Percentiles rank a stretch among this genome's conserved stretches.
These are phyloP conservation scores for Anorthoa munda DNA, from an alignment of 2,888 invertebrate genomes.

Conservation along the genomic window DNA sequence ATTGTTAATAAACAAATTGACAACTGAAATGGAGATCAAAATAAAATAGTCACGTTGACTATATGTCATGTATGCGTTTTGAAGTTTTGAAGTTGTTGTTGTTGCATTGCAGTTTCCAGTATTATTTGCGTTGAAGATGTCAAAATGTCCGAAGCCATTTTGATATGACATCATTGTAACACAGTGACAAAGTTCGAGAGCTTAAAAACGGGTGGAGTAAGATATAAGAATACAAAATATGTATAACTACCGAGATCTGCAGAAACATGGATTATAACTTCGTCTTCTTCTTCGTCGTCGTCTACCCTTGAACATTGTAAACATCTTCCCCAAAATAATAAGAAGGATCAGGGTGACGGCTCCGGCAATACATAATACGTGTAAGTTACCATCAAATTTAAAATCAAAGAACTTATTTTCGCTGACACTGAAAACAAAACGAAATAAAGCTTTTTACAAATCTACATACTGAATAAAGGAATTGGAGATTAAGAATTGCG, in stretches of 20 bases:
- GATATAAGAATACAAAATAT: not conserved
- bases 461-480: not conserved
- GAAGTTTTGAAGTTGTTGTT: too few relatives aligned
- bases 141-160: not conserved
- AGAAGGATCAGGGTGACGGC: constrained; percentile 8
- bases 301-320: not conserved
- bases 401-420: not conserved
- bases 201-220: not conserved
- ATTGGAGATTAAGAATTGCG: too few relatives aligned
- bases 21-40: too few relatives aligned
- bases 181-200: not conserved
- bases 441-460: not conserved
- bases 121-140: not conserved
- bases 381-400: not conserved
- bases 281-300: not conserved
- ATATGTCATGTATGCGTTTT: too few relatives aligned
- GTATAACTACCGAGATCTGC: constrained; percentile 4
- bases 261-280: not conserved
- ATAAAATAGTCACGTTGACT: too few relatives aligned
- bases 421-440: not conserved
- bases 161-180: not conserved
- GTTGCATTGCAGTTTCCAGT: not conserved
- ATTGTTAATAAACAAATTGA: too few relatives aligned
- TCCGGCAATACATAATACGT: constrained; percentile 12
- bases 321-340: constrained; percentile 23